Evolutionary conservation across 92 coral and sea anemone species (phyloP), one percentile per base, ranked within the genome.

Genomic region (Heliopora coerulea): DNA sequence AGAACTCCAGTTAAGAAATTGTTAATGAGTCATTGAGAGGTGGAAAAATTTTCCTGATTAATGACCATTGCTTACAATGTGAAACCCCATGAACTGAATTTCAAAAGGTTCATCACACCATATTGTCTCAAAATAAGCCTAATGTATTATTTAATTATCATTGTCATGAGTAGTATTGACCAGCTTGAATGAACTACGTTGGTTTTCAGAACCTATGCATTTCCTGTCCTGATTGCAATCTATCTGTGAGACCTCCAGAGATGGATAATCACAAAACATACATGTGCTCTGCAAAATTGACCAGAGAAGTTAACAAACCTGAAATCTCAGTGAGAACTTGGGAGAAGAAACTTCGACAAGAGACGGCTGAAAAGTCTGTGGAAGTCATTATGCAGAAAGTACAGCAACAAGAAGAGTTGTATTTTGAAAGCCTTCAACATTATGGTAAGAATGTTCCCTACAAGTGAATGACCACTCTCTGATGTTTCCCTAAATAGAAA

Each of bases 311-410:
- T 19, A 63, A 65, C 27, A 65, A 60, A 50, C 89, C 86, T 50
- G 87, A 87, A 82, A 85, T 87, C 79, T 88, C 86, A 34, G 84
- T 90, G 10, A 78, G 98, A 52, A 58, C 80, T 12, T 93, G 98
- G 98, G 98, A 93, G 85, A 93, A 87, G 68, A 89, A 80, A 57
- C 84, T 92, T 24, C 88, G 68, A 21, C 92, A 85, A 68, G 97
- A 89, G 52, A 92, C 96, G 15, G 76, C 79, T 80, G 96, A 87
- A 65, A 85, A 89, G 49, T 82, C 96, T 31, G 82, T 87, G 10
- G 92, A 89, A 49, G 83, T 85, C 54, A 68, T 92, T 26, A 74
- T 78, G 7, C 26, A 42, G 20, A 68, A 77, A 44, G 96, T 92
- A 15, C 82, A 87, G 66, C 85, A 87, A 54, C 85, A 90, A 39